Evolutionary conservation across 2,888 invertebrate genomes (phyloP), one percentile per base, ranked within the genome.

Genomic region (Onthophagus sagittarius): DNA sequence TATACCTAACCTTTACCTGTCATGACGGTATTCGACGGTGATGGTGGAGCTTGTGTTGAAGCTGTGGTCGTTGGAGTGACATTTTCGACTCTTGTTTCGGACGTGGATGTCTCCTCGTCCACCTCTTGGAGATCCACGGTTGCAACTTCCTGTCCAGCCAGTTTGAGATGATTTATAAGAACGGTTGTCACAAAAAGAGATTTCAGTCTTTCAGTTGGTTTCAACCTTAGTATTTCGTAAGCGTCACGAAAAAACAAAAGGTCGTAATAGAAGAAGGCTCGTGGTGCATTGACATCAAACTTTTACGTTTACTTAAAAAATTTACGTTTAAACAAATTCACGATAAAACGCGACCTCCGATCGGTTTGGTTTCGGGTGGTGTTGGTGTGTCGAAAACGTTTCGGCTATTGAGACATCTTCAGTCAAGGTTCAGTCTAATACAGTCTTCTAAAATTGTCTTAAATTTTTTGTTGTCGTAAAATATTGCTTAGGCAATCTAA

Each of bases 1-100:
- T 72, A 74, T 73, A 76, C 77, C 78, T 78, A 79, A 80, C 79
- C 80, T 79, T 80, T 80, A 86, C 85, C 85, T 86, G 85, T 86
- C 85, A 86, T 86, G 79, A 83, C 83, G 75, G 85, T 84, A 79
- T 84, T 84, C 15, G 84, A 84, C 63, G 85, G 84, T 71, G 84
- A 83, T 62, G 84, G 79, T 33, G 84, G 81, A 63, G 84, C 80
- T 69, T 84, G 79, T 31, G 80, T 77, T 65, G 72, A 70, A 69
- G 80, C 75, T 72, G 79, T 78, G 53, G 80, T 78, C 62, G 79
- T 80, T 53, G 67, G 23, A 31, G 82, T 79, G 32, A 81, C 79
- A 15, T 81, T 79, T 74, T 81, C 81, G 76, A 79, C 78, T 71
- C 76, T 76, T 70, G 80, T 79, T 75, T 80, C 80, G 73, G 83